Conservation (phyloP, 2,113 vertebrate genomes). For the Henicopernis longicauda region DNA sequence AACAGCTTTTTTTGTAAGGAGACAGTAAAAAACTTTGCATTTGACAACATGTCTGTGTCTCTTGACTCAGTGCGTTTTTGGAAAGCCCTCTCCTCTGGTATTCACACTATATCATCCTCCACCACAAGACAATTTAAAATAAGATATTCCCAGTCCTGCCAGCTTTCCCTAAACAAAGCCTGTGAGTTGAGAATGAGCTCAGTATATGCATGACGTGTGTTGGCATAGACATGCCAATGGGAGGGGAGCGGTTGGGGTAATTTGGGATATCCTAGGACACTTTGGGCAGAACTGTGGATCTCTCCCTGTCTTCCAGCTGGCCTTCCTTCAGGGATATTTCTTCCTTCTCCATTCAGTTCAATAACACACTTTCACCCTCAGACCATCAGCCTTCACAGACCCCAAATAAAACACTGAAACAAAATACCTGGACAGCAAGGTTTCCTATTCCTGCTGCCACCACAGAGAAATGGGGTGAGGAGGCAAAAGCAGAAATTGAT, state of each 20-base stretch:
- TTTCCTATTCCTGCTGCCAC: neutral
- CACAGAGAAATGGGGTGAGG: neutral
- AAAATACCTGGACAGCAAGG: neutral
- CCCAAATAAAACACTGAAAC: neutral
- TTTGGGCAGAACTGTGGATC: neutral
- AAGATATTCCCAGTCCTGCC: neutral
- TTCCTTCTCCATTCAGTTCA: neutral
- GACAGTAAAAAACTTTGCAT: slow-evolving; percentile 1
- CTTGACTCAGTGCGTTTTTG: neutral
- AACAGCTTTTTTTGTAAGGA: neutral
- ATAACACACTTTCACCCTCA: neutral
- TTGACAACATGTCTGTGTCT: neutral
- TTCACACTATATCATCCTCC: slow-evolving; percentile 32
- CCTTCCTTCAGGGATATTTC: neutral
- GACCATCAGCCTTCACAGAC: neutral
- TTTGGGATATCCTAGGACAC: neutral
- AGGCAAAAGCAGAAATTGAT: neutral
- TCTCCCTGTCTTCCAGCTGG: neutral
- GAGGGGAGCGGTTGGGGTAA: neutral
- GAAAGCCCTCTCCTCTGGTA: slow-evolving; percentile 8
- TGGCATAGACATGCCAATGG: neutral
- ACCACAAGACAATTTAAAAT: slow-evolving; percentile 20
- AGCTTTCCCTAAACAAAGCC: slow-evolving; percentile 28
- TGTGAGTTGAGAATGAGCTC: slow-evolving; percentile 9
- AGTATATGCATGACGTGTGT: neutral